These are phyloP conservation scores for Nomada fabriciana DNA, from an alignment of 2,888 invertebrate genomes.

Conservation along the genomic window DNA sequence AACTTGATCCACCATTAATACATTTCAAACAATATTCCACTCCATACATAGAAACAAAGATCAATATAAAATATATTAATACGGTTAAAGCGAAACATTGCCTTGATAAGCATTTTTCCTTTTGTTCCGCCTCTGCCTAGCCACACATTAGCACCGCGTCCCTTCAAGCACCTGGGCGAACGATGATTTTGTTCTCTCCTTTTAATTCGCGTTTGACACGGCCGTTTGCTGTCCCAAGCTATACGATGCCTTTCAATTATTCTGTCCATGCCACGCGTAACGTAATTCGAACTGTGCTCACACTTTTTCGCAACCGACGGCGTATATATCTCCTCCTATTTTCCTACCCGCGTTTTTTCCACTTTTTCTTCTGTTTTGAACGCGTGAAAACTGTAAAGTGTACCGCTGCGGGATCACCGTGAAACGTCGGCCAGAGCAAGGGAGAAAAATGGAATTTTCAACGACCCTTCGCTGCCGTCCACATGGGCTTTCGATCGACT, in stretches of 20 bases:
- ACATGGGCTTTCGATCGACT: slow-evolving; percentile 71
- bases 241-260: slow-evolving; percentile 78
- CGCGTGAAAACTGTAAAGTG: slow-evolving; percentile 60
- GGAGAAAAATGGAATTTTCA: slow-evolving; percentile 67
- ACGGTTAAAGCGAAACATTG: too few species aligned
- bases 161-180: slow-evolving; percentile 65
- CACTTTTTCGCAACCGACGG: slow-evolving; percentile 55
- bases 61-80: too few species aligned
- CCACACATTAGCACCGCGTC: slow-evolving; percentile 11
- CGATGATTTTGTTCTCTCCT: slow-evolving; percentile 64
- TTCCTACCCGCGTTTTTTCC: slow-evolving; percentile 21
- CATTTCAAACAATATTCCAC: too few species aligned
- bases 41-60: too few species aligned
- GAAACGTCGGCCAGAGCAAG: slow-evolving; percentile 50
- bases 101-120: not conserved
- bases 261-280: slow-evolving; percentile 68
- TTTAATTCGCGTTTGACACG: slow-evolving; percentile 78
- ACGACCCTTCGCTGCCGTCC: slow-evolving; percentile 62
- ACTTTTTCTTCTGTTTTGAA: slow-evolving; percentile 20
- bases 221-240: slow-evolving; percentile 70
- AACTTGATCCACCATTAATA: too few species aligned
- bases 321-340: slow-evolving; percentile 31
- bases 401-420: slow-evolving; percentile 48
- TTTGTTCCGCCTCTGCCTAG: not conserved
- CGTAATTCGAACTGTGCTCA: slow-evolving; percentile 69